A percentile compares a stretch with the other conserved stretches of the same genome.
Evolutionary conservation across 2,113 vertebrate species (phyloP).

Genomic region (Catharus fuscescens): DNA sequence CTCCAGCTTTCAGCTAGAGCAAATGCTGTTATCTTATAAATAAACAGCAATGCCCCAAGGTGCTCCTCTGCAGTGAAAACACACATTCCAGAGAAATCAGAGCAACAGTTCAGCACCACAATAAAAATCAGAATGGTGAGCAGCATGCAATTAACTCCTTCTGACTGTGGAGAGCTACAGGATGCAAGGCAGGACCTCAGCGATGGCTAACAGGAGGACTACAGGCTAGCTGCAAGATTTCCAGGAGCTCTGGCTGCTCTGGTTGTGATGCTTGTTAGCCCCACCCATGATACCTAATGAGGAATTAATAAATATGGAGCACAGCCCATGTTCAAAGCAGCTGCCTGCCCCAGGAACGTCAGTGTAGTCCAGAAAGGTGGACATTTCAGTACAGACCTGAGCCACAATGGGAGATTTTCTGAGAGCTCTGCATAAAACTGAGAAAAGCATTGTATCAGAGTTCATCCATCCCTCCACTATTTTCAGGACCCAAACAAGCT

Average conservation of each 20-base stretch:
- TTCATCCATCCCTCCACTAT: not conserved
- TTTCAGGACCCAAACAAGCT: not conserved
- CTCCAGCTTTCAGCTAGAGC: conserved; percentile 21
- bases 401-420: fast-evolving
- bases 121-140: not conserved
- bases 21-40: conserved; percentile 50
- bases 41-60: conserved; percentile 52
- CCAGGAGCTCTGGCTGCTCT: conserved; percentile 4
- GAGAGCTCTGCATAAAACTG: not conserved
- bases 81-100: conserved; percentile 30
- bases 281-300: not conserved
- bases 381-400: not conserved
- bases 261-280: not conserved
- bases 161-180: not conserved
- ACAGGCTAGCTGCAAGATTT: not conserved
- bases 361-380: not conserved
- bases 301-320: not conserved
- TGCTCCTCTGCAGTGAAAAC: conserved; percentile 30
- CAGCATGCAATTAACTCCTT: not conserved
- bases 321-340: not conserved
- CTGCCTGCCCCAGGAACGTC: not conserved
- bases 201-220: not conserved
- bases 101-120: conserved; percentile 16
- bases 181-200: not conserved
- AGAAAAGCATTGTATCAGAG: not conserved